Percentiles rank a stretch among this genome's conserved stretches.
Conservation (phyloP, 2,113 vertebrate species). For the Arvicanthis niloticus region DNA sequence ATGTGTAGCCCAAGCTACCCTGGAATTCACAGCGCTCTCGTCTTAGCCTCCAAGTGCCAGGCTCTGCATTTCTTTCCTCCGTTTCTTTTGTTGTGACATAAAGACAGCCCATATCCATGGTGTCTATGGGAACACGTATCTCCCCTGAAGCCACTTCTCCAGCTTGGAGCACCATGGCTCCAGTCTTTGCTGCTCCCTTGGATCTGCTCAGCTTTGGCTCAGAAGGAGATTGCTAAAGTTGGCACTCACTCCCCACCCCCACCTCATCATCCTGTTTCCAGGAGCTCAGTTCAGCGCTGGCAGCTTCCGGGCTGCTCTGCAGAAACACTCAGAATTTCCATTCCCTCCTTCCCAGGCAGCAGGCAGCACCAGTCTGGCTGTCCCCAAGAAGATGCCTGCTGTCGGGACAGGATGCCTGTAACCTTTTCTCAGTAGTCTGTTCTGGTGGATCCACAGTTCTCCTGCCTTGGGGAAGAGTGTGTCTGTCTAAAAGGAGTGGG, state of each 20-base stretch:
- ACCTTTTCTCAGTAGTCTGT: neutral
- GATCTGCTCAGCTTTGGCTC: neutral
- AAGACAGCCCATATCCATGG: neutral
- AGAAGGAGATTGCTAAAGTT: neutral
- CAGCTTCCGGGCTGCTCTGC: neutral
- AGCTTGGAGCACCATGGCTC: neutral
- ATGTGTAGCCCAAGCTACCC: neutral
- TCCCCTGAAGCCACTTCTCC: neutral
- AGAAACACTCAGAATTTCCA: constrained; percentile 48
- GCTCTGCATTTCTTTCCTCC: neutral
- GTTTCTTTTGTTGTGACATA: neutral
- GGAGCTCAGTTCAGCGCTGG: neutral
- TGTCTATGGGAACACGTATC: neutral
- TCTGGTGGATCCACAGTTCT: neutral
- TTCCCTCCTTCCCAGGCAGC: constrained; percentile 11
- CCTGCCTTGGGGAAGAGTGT: neutral
- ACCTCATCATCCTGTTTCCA: neutral
- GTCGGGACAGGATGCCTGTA: neutral
- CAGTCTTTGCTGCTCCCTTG: neutral
- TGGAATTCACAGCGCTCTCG: neutral
- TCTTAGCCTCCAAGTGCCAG: neutral
- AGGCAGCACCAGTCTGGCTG: neutral
- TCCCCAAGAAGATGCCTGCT: neutral
- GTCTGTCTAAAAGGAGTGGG: neutral
- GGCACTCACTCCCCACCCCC: neutral